Evolutionary conservation across 2,113 vertebrate genomes (phyloP), one percentile per base, ranked within the genome.

Genomic region (Passerina amoena): DNA sequence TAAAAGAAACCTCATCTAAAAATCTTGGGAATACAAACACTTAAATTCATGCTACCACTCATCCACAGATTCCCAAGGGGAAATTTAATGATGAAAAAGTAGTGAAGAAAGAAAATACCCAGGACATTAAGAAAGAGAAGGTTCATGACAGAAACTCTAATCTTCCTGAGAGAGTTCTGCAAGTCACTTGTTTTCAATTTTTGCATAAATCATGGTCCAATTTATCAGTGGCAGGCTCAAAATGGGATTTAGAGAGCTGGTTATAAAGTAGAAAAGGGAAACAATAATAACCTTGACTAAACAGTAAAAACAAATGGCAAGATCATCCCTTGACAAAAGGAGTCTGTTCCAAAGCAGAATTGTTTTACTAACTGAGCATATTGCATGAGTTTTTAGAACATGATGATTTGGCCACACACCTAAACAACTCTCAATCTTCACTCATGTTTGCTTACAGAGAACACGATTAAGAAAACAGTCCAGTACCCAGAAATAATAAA

Each of bases 201-300:
- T 96, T 96, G 66, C 76, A 96, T 97, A 97, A 96, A 97, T 97
- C 92, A 91, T n/a, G 35, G 16, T 85, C 73, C 96, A 95, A 96
- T 97, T 97, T 97, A 96, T 63, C 80, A 92, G 18, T 84, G 80
- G 25, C 76, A 92, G 40, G 47, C 63, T 96, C 40, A 82, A 90
- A 96, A 95, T 92, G 75, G 86, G 84, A 97, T 94, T 95, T 93
- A 95, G 60, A 91, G 40, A 30, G 24, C n/a, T 82, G 33, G 17
- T 71, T 96, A 76, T 83, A 92, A 94, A 91, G 73, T 66, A 91
- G 30, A 89, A 69, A 75, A 61, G 8, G 25, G 45, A 92, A 82
- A 94, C 54, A 83, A 71, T 68, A 2, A 68, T 92, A 94, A 88
- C 53, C 77, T 96, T 96, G 73, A 77, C n/a, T 83, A 68, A 81